These are phyloP conservation scores for Orchesella flavescens DNA, from an alignment of 2,888 invertebrate genomes.

Conservation along the genomic window DNA sequence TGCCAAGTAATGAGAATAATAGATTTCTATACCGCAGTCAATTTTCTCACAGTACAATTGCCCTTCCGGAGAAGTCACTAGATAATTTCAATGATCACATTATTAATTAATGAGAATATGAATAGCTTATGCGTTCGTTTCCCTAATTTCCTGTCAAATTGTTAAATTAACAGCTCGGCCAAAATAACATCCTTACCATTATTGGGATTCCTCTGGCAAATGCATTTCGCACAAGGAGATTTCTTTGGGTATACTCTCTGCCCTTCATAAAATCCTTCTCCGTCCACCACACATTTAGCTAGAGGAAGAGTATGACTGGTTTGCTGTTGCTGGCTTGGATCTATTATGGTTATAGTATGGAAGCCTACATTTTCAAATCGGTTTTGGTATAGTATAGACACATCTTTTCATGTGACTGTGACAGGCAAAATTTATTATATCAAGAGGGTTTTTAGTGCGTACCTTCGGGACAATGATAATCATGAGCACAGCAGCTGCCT, in stretches of 20 bases:
- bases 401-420: not conserved
- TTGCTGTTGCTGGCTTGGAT: conserved; percentile 29
- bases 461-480: conserved; percentile 69
- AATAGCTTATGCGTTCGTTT: not conserved
- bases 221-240: conserved; percentile 64
- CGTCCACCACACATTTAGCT: conserved; percentile 66
- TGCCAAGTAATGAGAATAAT: conserved; percentile 69
- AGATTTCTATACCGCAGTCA: conserved; percentile 71
- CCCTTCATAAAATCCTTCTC: conserved; percentile 65
- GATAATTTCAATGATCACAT: not conserved
- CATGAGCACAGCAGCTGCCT: conserved; percentile 70
- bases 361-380: no score
- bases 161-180: not conserved
- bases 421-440: not conserved
- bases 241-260: conserved; percentile 69
- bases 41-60: conserved; percentile 66
- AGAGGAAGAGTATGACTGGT: conserved; percentile 1
- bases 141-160: conserved; percentile 2
- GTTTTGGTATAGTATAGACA: no score
- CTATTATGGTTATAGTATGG: conserved; percentile 55
- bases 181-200: conserved; percentile 19
- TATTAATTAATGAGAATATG: not conserved
- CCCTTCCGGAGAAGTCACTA: conserved; percentile 51
- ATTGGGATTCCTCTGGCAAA: conserved; percentile 62
- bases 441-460: conserved; percentile 32